Evolutionary conservation across 1,140 invertebrate genomes (phyloP), one percentile per base, ranked within the genome.

Genomic region (Drosophila fuyamai): DNA sequence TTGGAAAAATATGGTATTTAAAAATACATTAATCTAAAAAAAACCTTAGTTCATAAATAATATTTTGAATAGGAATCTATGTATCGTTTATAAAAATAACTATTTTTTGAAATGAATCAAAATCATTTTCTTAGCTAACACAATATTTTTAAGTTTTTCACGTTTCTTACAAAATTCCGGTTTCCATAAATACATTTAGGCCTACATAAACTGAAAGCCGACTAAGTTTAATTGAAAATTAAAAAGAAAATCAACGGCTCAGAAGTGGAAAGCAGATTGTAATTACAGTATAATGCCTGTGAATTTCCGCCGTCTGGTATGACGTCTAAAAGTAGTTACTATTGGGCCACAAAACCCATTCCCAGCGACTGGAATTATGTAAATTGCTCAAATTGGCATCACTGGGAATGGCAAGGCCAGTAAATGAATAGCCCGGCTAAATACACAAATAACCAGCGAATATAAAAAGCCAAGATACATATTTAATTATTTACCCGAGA

Each of bases 401-500:
- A 43, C 53, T 70, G 66, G 62, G 63, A 60, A 56, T 47, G 63
- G 65, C 70, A 80, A 75, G 56, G 60, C 76, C 76, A 58, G 61
- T 29, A 18, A 56, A 57, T 56, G 63, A 71, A 56, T 70, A 48
- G 65, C 48, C 50, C 14, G 38, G 67, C 70, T 56, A 73, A 81
- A 81, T 53, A 70, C 63, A 78, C 35, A 56, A 73, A 84, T 84
- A 83, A 83, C 50, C 70, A 83, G 80, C 41, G 51, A 67, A 81
- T 47, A 58, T 59, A 66, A 46, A 66, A 56, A 51, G 44, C 48
- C 51, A 62, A 68, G 46, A 59, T 60, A 71, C 59, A 74, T 79
- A 59, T 84, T 68, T 84, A 80, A 82, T 82, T 82, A 76, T 79
- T 73, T 88, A 65, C 63, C 63, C 70, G 79, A 88, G 79, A 86